phyloP scores from a whole-genome alignment of 2,797 vertebrate species.

The Sciurus vulgaris region DNA sequence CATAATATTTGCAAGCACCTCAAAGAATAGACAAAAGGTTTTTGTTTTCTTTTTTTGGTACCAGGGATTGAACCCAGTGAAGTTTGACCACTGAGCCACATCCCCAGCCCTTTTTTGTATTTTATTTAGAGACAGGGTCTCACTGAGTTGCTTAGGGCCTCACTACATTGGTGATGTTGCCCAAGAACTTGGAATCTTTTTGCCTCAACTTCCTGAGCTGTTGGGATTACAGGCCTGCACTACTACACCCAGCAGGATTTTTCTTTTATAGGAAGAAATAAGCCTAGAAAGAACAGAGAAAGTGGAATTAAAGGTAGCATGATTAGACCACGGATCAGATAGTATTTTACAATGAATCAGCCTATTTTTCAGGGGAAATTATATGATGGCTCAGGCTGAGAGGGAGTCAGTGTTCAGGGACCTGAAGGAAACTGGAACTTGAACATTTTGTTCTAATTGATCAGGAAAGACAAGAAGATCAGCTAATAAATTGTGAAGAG shows the following conservation, averaged over 20 bases:
- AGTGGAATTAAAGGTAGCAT: background rate
- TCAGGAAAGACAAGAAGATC: background rate
- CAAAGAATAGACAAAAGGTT: background rate
- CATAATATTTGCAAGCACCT: background rate
- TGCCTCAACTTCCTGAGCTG: too few relatives aligned
- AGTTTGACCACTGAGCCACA: too few relatives aligned
- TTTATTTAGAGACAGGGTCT: too few relatives aligned
- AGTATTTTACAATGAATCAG: background rate
- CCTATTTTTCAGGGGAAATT: background rate
- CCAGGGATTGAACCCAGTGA: too few relatives aligned
- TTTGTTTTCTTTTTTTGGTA: background rate
- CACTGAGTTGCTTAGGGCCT: too few relatives aligned
- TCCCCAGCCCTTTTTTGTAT: too few relatives aligned
- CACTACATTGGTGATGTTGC: too few relatives aligned
- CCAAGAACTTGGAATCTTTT: too few relatives aligned
- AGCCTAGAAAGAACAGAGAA: background rate
- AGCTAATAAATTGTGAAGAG: background rate
- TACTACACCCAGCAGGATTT: background rate
- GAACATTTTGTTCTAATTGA: background rate
- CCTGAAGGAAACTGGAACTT: slow-evolving; percentile 4
- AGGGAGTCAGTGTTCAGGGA: background rate
- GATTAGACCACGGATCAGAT: background rate
- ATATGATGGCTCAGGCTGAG: background rate
- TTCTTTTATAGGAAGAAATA: background rate
- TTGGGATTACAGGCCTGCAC: too few relatives aligned